Base-by-base conservation (phyloP, 2,888 invertebrate species). In the Tridacna gigas region DNA sequence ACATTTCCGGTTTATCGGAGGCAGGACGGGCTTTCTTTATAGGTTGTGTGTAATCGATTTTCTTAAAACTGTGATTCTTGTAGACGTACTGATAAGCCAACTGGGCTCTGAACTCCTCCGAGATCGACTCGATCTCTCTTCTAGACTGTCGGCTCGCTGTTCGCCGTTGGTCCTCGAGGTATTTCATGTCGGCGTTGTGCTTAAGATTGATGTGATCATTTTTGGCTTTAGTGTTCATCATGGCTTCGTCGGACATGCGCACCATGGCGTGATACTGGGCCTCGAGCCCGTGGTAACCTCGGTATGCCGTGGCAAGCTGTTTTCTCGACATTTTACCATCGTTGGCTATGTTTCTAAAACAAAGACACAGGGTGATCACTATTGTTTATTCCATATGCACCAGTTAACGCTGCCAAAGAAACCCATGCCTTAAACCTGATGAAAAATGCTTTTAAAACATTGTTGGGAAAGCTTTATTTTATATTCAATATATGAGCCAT, bases 31-130 rank as follows among this genome's bases (percentile, higher is more conserved):
- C 63, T 26, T 86, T 85, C 51, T 80, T 79, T 56, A 63, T 48
- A 18, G 76, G 47, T 45, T 79, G 77, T 0, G 77, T 60, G 20
- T 78, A 67, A 66, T 85, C 83, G 48, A 71, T 37, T 25, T 77
- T 73, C 45, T 82, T 88, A 65, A 88, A 86, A 63, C 82, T 88
- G 51, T 86, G 79, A 25, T 76, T 82, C 67, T 84, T 88, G 71
- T 83, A 88, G 11, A 84, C 88, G 51, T 86, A 88, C 63, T 84
- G 86, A 74, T 86, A 88, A 37, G 86, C 88, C 7, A 88, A 60
- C 66, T 83, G 85, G 3, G 88, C 79, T 20, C 80, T 78, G 61
- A 88, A 88, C 22, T 88, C 88, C 12, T 86, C 82, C 13, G 84
- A 75, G 67, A 88, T 77, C 1, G 77, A 67, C 47, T 84, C 74